A percentile compares a stretch with the other conserved stretches of the same genome.
phyloP scores from a whole-genome alignment of 2,113 vertebrate genomes.

The Bombycilla garrulus region DNA sequence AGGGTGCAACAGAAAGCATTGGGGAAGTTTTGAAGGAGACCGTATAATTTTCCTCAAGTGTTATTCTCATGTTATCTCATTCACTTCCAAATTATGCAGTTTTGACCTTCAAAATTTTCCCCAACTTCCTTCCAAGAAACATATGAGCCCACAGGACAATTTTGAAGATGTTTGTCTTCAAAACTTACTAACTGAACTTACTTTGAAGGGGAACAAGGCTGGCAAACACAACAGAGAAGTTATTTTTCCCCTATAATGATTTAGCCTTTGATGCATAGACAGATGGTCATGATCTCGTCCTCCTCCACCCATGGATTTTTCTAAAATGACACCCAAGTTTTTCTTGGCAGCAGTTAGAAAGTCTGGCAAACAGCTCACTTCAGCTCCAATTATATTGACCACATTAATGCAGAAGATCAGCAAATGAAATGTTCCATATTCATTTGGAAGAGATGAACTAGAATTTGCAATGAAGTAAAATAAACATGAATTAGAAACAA shows the following conservation, averaged over 20 bases:
- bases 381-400: slow-evolving; percentile 78
- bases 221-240: slow-evolving; percentile 42
- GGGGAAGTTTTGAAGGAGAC: background rate
- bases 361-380: slow-evolving; percentile 78
- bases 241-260: slow-evolving; percentile 44
- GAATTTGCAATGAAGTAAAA: slow-evolving; percentile 68
- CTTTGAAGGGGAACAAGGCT: slow-evolving; percentile 15
- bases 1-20: background rate
- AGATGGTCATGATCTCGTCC: slow-evolving; percentile 76
- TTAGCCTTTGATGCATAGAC: slow-evolving; percentile 67
- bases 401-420: slow-evolving; percentile 77
- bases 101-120: background rate
- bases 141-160: background rate
- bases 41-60: background rate
- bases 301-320: slow-evolving; percentile 77
- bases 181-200: slow-evolving; percentile 23
- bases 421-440: slow-evolving; percentile 75
- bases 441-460: slow-evolving; percentile 69
- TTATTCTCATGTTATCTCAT: slow-evolving; percentile 4
- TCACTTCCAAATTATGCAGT: background rate
- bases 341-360: slow-evolving; percentile 78
- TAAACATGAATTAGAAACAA: slow-evolving; percentile 63
- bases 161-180: slow-evolving; percentile 36
- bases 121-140: background rate
- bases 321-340: slow-evolving; percentile 82